Conservation (phyloP, 2,113 vertebrate species). For the Aramus guarauna region DNA sequence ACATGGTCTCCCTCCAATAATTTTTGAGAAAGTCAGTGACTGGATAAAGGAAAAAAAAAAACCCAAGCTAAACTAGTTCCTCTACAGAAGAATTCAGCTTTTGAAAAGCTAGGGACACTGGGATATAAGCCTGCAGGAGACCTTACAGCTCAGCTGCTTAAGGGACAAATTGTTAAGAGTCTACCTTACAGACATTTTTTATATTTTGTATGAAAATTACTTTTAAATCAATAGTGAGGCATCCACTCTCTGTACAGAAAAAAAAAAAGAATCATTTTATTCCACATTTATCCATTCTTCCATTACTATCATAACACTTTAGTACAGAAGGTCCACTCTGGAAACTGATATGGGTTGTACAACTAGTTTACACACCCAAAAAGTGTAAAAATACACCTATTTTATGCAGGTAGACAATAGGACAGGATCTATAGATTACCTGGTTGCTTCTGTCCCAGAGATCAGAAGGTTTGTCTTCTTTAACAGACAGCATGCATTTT, state of each 20-base stretch:
- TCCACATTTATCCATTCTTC: background rate
- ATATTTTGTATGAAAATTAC: background rate
- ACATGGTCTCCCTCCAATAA: background rate
- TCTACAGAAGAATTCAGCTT: background rate
- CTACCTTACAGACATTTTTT: background rate
- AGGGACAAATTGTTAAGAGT: background rate
- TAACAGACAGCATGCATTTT: conserved; percentile 70
- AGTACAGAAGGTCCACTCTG: background rate
- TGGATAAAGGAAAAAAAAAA: background rate
- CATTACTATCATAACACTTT: background rate
- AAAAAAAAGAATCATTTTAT: background rate
- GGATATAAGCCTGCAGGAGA: background rate
- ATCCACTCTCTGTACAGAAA: background rate
- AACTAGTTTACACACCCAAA: background rate
- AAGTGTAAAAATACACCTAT: background rate
- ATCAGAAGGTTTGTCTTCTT: conserved; percentile 58
- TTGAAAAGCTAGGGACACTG: background rate
- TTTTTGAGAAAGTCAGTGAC: background rate
- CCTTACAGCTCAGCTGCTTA: background rate
- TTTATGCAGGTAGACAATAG: background rate
- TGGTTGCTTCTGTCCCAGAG: conserved; percentile 73
- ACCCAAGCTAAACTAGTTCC: background rate
- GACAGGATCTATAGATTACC: conserved; percentile 39
- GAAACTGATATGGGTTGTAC: background rate
- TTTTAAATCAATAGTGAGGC: background rate